These are phyloP conservation scores for Trachemys scripta DNA, from an alignment of 2,113 vertebrate genomes.

Conservation along the genomic window DNA sequence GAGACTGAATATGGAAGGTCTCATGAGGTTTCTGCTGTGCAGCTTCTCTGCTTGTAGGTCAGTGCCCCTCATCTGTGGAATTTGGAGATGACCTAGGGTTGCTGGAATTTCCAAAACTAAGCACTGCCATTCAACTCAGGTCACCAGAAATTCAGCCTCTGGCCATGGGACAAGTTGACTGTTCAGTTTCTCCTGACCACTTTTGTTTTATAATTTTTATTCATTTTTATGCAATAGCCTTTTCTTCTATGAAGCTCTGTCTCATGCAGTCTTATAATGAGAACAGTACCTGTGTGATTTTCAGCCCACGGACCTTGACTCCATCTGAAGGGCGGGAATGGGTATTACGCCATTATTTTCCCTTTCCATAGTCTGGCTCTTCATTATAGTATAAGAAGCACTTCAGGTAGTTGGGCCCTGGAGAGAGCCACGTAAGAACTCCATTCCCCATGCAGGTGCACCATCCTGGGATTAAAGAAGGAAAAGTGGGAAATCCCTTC, in stretches of 20 bases:
- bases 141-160: background rate
- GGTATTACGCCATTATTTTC: background rate
- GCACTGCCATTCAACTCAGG: background rate
- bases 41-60: background rate
- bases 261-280: background rate
- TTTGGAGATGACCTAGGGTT: background rate
- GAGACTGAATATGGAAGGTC: background rate
- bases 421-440: background rate
- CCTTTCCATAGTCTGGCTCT: background rate
- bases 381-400: background rate
- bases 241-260: background rate
- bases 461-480: background rate
- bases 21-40: background rate
- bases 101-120: background rate
- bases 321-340: background rate
- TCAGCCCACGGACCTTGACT: background rate
- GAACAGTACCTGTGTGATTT: background rate
- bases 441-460: background rate
- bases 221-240: background rate
- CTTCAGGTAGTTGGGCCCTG: background rate
- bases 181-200: background rate
- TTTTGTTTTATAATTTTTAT: background rate
- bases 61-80: background rate
- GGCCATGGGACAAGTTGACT: background rate
- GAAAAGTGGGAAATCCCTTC: background rate